phyloP scores from a whole-genome alignment of 2,113 vertebrate genomes.

The Hylia prasina region DNA sequence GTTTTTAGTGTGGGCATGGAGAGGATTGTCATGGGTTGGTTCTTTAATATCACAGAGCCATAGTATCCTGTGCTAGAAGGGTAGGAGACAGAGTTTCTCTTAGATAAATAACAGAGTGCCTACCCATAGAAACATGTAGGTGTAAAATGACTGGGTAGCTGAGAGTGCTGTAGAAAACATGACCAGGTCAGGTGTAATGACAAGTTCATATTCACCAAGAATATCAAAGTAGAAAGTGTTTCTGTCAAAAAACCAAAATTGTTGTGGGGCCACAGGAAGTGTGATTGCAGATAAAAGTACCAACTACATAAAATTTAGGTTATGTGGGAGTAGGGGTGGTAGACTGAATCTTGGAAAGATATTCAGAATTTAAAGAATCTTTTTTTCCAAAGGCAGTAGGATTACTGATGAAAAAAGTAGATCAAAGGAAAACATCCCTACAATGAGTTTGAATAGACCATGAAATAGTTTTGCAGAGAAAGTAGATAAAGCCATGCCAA shows the following conservation, averaged over 20 bases:
- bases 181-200: background rate
- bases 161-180: background rate
- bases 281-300: background rate
- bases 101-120: background rate
- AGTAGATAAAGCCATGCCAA: background rate
- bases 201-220: background rate
- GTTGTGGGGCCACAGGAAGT: background rate
- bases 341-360: background rate
- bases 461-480: background rate
- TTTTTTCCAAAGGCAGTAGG: background rate
- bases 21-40: background rate
- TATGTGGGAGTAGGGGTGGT: background rate
- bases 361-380: background rate
- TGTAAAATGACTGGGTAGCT: background rate
- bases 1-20: background rate
- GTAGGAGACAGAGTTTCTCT: background rate
- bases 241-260: background rate
- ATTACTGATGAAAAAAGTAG: background rate
- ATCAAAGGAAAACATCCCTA: background rate
- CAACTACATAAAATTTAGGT: background rate
- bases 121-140: background rate
- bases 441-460: background rate
- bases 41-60: background rate
- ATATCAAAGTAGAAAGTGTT: background rate
- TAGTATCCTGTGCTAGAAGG: background rate